Evolutionary conservation across 2,797 vertebrate genomes (phyloP).

Genomic region (Oryzias dopingdopingensis): DNA sequence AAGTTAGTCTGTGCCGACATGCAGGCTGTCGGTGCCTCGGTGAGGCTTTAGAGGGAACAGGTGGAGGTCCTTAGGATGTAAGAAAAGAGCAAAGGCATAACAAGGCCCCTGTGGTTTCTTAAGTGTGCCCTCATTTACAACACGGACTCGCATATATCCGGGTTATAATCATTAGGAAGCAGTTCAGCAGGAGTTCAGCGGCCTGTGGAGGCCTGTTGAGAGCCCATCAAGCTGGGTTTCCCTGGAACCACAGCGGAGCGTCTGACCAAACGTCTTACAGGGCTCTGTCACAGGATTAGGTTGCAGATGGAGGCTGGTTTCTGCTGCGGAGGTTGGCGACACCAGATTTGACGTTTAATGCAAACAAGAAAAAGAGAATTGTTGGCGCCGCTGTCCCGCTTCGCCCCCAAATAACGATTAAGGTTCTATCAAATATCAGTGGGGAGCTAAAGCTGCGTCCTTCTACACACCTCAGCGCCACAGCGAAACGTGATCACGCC

Average conservation of each 20-base stretch:
- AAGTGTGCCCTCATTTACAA: constrained; percentile 78
- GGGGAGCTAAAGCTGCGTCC: constrained; percentile 67
- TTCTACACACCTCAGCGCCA: constrained; percentile 38
- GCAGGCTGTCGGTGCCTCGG: constrained; percentile 38
- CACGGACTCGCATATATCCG: constrained; percentile 71
- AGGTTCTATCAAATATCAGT: constrained; percentile 71
- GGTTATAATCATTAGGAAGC: constrained; percentile 76
- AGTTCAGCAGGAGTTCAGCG: constrained; percentile 77
- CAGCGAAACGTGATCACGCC: constrained; percentile 62
- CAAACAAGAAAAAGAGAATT: constrained; percentile 4
- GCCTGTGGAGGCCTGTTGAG: constrained; percentile 58
- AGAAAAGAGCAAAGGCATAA: constrained; percentile 73
- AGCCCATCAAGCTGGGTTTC: constrained; percentile 64
- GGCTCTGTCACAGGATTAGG: constrained; percentile 67
- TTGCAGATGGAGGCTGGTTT: constrained; percentile 67
- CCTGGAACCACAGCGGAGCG: constrained; percentile 64
- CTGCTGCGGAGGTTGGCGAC: constrained; percentile 52
- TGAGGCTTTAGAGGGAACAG: constrained; percentile 68
- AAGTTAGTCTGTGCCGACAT: constrained; percentile 35
- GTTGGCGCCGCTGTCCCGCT: constrained; percentile 66
- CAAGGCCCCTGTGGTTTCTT: constrained; percentile 77
- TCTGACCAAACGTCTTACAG: constrained; percentile 70
- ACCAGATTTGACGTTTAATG: constrained; percentile 31
- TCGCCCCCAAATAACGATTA: constrained; percentile 74
- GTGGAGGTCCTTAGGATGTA: constrained; percentile 70